These are phyloP conservation scores for Scatophagus argus DNA, from an alignment of 2,113 vertebrate species.

Conservation along the genomic window DNA sequence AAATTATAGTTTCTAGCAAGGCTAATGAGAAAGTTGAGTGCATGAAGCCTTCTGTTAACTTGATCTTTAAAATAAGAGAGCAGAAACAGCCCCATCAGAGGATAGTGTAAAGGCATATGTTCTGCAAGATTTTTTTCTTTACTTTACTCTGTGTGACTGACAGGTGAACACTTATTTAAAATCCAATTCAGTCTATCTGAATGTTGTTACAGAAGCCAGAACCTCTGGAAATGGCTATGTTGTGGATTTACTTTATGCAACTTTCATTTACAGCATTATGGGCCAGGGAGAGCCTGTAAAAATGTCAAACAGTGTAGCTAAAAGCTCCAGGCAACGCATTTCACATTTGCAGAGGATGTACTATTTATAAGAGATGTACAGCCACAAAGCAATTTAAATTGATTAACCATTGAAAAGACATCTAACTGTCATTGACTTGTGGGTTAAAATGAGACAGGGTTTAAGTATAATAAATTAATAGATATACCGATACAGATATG, in stretches of 20 bases:
- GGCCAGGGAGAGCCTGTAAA: neutral
- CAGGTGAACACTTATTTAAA: constrained; percentile 24
- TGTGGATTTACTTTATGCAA: constrained; percentile 20
- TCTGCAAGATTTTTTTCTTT: constrained; percentile 2
- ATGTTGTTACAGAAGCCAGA: neutral
- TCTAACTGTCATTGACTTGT: neutral
- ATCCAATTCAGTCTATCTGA: constrained; percentile 24
- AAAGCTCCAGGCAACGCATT: constrained; percentile 5
- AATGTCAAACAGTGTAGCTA: constrained; percentile 17
- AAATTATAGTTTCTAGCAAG: constrained; percentile 62
- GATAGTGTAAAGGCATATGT: neutral
- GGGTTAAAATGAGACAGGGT: neutral
- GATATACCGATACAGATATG: neutral
- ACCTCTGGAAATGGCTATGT: constrained; percentile 5
- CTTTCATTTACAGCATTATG: constrained; percentile 9
- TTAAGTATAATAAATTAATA: neutral
- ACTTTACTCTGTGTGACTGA: neutral
- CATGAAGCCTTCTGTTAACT: constrained; percentile 23
- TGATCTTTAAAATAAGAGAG: constrained; percentile 1
- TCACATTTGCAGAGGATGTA: constrained; percentile 5
- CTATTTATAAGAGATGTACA: neutral
- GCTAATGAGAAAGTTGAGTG: constrained; percentile 59
- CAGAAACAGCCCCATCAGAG: neutral
- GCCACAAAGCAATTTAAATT: neutral
- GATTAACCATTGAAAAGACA: constrained; percentile 5